Percentiles rank a stretch among this genome's conserved stretches.
Conservation (phyloP, 2,113 vertebrate genomes). For the Mastomys coucha region DNA sequence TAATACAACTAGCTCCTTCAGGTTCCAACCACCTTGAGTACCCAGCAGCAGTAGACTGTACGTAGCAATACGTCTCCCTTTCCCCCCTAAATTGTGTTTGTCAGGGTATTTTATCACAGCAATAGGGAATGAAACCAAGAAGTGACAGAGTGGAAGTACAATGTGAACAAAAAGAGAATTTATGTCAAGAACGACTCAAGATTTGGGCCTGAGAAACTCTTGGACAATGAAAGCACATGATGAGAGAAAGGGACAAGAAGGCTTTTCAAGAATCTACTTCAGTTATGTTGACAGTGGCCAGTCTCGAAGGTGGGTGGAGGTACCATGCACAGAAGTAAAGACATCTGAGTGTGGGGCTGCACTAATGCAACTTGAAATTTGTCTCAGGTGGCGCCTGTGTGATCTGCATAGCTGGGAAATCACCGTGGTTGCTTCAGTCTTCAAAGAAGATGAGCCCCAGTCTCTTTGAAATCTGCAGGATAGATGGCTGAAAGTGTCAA, state of each 20-base stretch:
- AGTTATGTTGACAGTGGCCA: not conserved
- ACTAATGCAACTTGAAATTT: not conserved
- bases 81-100: not conserved
- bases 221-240: not conserved
- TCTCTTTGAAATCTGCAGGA: slow-evolving; percentile 5
- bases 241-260: not conserved
- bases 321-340: not conserved
- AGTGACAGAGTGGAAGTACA: too few species aligned
- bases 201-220: not conserved
- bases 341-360: not conserved
- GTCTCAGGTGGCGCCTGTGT: not conserved
- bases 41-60: too few species aligned
- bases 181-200: not conserved
- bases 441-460: not conserved
- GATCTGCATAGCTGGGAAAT: not conserved
- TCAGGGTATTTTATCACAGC: not conserved
- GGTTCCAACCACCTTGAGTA: not conserved
- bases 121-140: not conserved
- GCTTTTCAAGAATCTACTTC: not conserved
- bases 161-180: not conserved
- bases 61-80: not conserved
- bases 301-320: not conserved
- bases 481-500: not conserved
- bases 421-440: not conserved
- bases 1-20: not conserved